Evolutionary conservation across 2,888 invertebrate genomes (phyloP).

Genomic region (Abrostola triplasia): DNA sequence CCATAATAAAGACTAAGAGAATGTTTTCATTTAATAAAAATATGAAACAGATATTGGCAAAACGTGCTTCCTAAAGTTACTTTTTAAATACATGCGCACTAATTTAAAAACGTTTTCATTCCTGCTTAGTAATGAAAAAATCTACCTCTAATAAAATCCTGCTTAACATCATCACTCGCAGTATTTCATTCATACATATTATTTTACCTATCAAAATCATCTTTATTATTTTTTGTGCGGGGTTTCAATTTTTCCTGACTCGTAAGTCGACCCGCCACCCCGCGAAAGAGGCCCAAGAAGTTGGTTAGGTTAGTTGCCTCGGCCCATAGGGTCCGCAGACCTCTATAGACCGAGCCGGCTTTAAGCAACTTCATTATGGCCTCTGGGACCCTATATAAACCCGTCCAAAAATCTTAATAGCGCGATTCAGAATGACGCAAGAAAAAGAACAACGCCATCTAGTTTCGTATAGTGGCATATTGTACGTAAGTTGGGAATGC

Average conservation of each 20-base stretch:
- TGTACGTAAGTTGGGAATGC: no score
- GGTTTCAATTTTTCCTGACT: slow-evolving; percentile 86
- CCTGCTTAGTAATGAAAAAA: no score
- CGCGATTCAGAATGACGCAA: slow-evolving; percentile 61
- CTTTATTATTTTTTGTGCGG: slow-evolving; percentile 61
- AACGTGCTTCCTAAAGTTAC: slow-evolving; percentile 4
- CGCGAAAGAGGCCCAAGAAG: slow-evolving; percentile 86
- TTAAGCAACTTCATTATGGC: slow-evolving; percentile 70
- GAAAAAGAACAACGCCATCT: slow-evolving; percentile 62
- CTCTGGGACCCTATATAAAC: slow-evolving; percentile 54
- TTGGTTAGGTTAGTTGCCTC: slow-evolving; percentile 87
- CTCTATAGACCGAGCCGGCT: slow-evolving; percentile 93
- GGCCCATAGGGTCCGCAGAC: slow-evolving; percentile 90
- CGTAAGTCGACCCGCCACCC: slow-evolving; percentile 83
- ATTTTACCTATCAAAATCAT: slow-evolving; percentile 39
- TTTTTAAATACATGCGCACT: no score
- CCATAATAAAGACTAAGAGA: slow-evolving; percentile 40
- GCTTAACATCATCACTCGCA: no score
- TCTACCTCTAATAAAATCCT: no score
- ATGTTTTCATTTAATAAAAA: slow-evolving; percentile 35
- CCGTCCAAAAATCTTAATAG: slow-evolving; percentile 54
- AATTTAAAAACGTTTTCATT: no score
- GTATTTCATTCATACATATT: not conserved
- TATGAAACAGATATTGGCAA: slow-evolving; percentile 18
- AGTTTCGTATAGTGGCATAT: slow-evolving; percentile 21